A percentile compares a stretch with the other conserved stretches of the same genome.
Conservation (phyloP, 2,888 invertebrate genomes). For the Ornithoptera alexandrae region DNA sequence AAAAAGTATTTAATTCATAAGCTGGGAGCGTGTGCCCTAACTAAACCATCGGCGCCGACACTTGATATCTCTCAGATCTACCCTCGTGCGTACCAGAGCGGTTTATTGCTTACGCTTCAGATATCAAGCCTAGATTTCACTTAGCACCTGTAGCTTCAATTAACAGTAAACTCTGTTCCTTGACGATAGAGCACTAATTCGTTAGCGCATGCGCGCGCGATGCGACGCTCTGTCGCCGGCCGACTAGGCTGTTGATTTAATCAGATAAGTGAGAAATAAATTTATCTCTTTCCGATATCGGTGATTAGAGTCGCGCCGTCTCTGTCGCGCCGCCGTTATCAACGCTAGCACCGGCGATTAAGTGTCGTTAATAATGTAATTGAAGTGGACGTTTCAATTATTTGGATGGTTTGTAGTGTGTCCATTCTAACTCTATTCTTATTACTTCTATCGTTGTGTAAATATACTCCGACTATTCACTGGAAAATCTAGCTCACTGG, state of each 20-base stretch:
- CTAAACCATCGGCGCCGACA: slow-evolving; percentile 46
- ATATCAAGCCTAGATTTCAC: slow-evolving; percentile 50
- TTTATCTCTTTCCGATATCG: slow-evolving; percentile 46
- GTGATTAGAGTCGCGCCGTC: slow-evolving; percentile 36
- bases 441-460: too few species aligned
- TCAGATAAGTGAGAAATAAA: slow-evolving; percentile 44
- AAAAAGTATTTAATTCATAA: slow-evolving; percentile 3
- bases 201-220: slow-evolving; percentile 4
- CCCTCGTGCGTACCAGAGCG: slow-evolving; percentile 54
- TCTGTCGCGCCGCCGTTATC: slow-evolving; percentile 33
- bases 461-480: too few species aligned
- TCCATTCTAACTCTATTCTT: slow-evolving; percentile 1
- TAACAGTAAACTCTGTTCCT: slow-evolving; percentile 29
- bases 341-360: slow-evolving; percentile 36
- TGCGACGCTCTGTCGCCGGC: slow-evolving; percentile 30
- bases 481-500: too few species aligned
- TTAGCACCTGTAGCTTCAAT: slow-evolving; percentile 35
- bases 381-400: slow-evolving; percentile 43
- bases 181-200: slow-evolving; percentile 24
- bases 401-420: slow-evolving; percentile 27
- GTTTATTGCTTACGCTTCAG: slow-evolving; percentile 57
- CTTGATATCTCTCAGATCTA: slow-evolving; percentile 56
- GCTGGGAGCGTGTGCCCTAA: slow-evolving; percentile 33
- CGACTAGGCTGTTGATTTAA: slow-evolving; percentile 39
- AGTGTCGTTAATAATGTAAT: slow-evolving; percentile 39